phyloP scores from a whole-genome alignment of 2,113 vertebrate species.

The Toxotes chatareus region DNA sequence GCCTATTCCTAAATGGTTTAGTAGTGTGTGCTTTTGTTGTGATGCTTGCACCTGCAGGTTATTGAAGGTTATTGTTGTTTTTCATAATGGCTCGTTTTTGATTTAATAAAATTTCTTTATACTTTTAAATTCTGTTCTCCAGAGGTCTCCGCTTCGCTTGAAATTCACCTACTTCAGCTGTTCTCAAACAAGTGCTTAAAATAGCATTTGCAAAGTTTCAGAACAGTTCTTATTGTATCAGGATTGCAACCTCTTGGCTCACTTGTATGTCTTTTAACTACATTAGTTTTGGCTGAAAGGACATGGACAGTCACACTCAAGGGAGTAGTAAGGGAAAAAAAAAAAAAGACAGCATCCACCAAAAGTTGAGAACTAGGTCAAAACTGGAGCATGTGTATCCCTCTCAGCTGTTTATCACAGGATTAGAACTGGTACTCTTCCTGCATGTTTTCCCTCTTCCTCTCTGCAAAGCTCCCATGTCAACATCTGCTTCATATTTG shows the following conservation, averaged over 20 bases:
- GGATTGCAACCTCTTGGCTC: not conserved
- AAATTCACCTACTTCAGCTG: not conserved
- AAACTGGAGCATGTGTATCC: constrained; percentile 28
- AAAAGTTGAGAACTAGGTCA: constrained; percentile 65
- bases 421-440: constrained; percentile 27
- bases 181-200: not conserved
- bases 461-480: constrained; percentile 49
- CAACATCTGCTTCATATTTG: constrained; percentile 77
- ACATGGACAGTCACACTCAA: constrained; percentile 13
- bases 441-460: constrained; percentile 46
- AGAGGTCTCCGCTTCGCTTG: not conserved
- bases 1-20: not conserved
- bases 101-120: too few relatives aligned
- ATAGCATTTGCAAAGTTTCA: not conserved
- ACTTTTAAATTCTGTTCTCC: not conserved
- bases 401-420: constrained; percentile 59
- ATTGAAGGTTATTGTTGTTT: constrained; percentile 11
- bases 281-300: constrained; percentile 3
- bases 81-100: not conserved
- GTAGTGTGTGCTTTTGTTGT: constrained; percentile 7
- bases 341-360: not conserved
- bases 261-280: not conserved
- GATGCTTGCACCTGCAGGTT: constrained; percentile 9
- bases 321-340: constrained; percentile 1
- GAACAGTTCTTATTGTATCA: not conserved